A percentile compares a stretch with the other conserved stretches of the same genome.
Evolutionary conservation across 2,888 invertebrate species (phyloP).

Genomic region (Ditula angustiorana): DNA sequence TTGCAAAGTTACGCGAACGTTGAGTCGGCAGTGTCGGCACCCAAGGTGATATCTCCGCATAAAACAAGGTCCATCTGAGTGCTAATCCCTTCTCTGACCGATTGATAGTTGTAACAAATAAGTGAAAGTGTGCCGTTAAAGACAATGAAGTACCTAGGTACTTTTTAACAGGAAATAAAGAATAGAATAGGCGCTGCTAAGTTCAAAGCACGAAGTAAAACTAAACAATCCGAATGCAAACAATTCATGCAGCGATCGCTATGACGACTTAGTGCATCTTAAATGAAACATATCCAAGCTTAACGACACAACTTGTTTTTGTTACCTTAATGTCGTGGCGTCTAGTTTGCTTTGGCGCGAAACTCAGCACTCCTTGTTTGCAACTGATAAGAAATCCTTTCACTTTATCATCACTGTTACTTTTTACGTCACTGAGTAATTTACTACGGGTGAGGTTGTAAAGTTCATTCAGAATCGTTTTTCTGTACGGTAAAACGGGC

Average conservation of each 20-base stretch:
- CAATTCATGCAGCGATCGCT: constrained; percentile 8
- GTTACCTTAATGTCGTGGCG: constrained; percentile 36
- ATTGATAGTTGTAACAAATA: constrained; percentile 52
- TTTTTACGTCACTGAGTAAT: constrained; percentile 53
- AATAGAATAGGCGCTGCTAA: not conserved
- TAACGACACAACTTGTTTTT: constrained; percentile 30
- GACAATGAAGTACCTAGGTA: not conserved
- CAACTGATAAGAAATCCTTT: constrained; percentile 53
- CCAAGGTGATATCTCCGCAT: constrained; percentile 65
- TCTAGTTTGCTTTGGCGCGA: constrained; percentile 43
- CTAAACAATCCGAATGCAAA: not conserved
- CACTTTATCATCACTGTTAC: constrained; percentile 76
- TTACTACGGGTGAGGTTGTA: constrained; percentile 51
- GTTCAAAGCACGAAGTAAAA: not conserved
- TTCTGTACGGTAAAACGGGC: constrained; percentile 38
- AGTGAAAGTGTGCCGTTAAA: constrained; percentile 63
- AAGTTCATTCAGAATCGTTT: constrained; percentile 58
- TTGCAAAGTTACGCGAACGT: constrained; percentile 43
- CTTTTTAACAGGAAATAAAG: not conserved
- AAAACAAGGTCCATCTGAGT: constrained; percentile 73
- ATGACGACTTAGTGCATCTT: constrained; percentile 19
- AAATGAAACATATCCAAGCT: constrained; percentile 14
- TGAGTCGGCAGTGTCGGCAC: constrained; percentile 36
- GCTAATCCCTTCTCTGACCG: constrained; percentile 67
- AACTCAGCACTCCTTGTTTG: constrained; percentile 42